Evolutionary conservation across 2,113 vertebrate species (phyloP).

Genomic region (Macaca fascicularis): DNA sequence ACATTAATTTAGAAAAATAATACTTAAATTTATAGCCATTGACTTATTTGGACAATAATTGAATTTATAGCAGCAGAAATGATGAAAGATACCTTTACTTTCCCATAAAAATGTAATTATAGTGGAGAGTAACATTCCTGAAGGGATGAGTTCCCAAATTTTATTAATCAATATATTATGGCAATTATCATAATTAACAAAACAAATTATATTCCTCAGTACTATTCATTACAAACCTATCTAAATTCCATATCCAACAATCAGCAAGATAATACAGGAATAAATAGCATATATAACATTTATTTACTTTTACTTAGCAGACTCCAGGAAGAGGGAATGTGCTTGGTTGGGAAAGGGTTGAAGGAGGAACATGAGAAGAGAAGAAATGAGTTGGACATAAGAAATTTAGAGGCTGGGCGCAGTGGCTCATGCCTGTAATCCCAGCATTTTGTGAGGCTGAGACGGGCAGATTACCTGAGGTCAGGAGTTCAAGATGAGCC

Average conservation of each 20-base stretch:
- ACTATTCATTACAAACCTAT: not conserved
- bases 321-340: not conserved
- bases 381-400: not conserved
- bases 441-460: no score
- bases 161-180: not conserved
- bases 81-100: not conserved
- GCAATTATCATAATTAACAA: not conserved
- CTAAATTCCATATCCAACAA: not conserved
- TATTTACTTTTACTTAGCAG: not conserved
- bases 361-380: not conserved
- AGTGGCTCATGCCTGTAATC: no score
- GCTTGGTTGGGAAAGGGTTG: not conserved
- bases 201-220: not conserved
- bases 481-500: no score
- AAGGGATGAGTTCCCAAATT: not conserved
- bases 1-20: not conserved
- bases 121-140: not conserved
- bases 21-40: not conserved
- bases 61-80: not conserved
- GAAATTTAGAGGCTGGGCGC: not conserved
- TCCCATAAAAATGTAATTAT: not conserved
- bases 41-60: not conserved
- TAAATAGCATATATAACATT: not conserved
- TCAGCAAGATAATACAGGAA: not conserved
- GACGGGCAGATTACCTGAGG: fast-evolving